A percentile compares a stretch with the other conserved stretches of the same genome.
These are phyloP conservation scores for Myotis daubentonii DNA, from an alignment of 2,797 vertebrate genomes.

Conservation along the genomic window DNA sequence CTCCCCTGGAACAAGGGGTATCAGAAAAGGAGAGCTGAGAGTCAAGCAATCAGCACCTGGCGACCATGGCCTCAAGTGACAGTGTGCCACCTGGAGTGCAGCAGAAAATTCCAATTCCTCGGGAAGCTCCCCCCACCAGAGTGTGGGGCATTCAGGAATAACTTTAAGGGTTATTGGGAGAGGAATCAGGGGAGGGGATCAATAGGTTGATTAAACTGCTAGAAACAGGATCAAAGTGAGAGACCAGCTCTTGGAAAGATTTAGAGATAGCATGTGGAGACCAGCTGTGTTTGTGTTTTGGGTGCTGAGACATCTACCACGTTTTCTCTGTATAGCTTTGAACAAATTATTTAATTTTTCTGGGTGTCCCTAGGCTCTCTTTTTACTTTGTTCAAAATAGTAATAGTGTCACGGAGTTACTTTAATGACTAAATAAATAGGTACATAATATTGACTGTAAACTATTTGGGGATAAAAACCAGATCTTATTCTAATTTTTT, in stretches of 20 bases:
- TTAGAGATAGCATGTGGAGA: not conserved
- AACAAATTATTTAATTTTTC: conserved; percentile 37
- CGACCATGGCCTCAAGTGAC: not conserved
- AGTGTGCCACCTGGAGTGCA: not conserved
- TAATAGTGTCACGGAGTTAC: not conserved
- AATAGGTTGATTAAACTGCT: not conserved
- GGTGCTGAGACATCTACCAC: not conserved
- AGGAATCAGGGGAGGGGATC: not conserved
- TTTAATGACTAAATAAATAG: conserved; percentile 29
- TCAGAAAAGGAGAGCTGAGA: not conserved
- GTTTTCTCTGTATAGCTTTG: not conserved
- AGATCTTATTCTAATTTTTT: conserved; percentile 31
- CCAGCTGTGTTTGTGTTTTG: not conserved
- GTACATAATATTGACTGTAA: not conserved
- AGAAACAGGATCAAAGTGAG: not conserved
- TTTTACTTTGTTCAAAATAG: conserved; percentile 39
- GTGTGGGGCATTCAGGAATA: not conserved
- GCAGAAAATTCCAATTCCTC: not conserved
- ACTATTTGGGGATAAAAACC: not conserved
- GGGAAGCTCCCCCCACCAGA: not conserved
- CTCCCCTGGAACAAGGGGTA: not conserved
- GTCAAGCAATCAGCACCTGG: accelerated
- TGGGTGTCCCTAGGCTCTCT: not conserved
- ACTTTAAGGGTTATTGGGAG: not conserved
- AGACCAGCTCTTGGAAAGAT: not conserved